Base-by-base conservation (phyloP, 2,797 vertebrate species). In the Sebastes matsubarae region DNA sequence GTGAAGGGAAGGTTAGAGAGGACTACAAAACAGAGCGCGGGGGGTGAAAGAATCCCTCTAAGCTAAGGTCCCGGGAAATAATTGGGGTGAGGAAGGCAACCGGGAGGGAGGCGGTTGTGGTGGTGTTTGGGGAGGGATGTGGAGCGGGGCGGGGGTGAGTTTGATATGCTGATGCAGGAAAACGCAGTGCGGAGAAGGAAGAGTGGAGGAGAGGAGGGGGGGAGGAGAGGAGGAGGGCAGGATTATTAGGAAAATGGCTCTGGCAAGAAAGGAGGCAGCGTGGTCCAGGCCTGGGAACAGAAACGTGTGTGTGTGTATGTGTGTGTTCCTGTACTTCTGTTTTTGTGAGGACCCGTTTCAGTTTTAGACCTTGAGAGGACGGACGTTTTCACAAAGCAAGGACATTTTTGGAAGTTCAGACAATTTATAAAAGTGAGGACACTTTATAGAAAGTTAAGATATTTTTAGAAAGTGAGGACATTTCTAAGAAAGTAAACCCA, bases 111-210 rank as follows among this genome's bases (percentile, higher is more conserved):
- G 79, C 16, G 22, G 79, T 50, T 57, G 66, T 77, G 78, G 79
- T 50, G 78, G 66, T 77, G 78, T 76, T 79, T 59, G 68, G 80
- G 76, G 63, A 63, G 65, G 72, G 79, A 77, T 66, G 77, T 2
- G 34, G 80, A 74, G 58, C 27, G 9, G 54, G 42, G 65, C 3
- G n/a, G 80, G 73, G 73, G 76, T 32, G 80, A 68, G 79, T 65
- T 79, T 85, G 68, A 86, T 81, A 68, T 89, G 83, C 88, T 92
- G 92, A 92, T 79, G 80, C 82, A 86, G 86, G 71, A 79, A 88
- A 91, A 89, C 46, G 75, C 85, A 89, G 68, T 80, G 81, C 75
- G 14, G 75, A 73, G 82, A 63, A 34, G 77, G 42, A 57, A n/a
- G 67, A 18, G 12, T 0, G 42, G 68, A 36, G 68, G 25, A 42